phyloP scores from a whole-genome alignment of 2,797 vertebrate genomes.

The Xiphophorus birchmanni region DNA sequence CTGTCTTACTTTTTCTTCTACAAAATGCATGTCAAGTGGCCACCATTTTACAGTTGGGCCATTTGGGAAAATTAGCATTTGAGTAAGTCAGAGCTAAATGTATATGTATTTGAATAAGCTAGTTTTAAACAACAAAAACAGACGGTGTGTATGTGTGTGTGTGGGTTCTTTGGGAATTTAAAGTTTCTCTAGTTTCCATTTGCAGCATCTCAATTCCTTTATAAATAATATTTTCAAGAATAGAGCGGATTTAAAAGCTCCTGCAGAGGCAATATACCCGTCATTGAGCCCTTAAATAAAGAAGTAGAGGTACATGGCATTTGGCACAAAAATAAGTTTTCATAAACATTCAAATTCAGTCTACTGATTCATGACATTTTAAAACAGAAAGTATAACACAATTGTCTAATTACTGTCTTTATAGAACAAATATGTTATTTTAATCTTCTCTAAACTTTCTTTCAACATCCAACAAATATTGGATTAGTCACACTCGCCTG shows the following conservation, averaged over 20 bases:
- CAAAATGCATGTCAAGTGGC: neutral
- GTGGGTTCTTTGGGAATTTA: neutral
- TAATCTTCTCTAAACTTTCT: neutral
- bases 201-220: neutral
- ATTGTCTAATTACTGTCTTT: neutral
- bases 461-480: neutral
- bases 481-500: neutral
- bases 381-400: neutral
- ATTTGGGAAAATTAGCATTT: neutral
- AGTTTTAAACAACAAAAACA: too few relatives aligned
- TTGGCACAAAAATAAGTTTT: neutral
- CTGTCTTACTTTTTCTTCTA: neutral
- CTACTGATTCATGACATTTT: neutral
- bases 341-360: neutral
- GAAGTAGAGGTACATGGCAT: neutral
- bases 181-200: neutral
- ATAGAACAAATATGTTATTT: neutral
- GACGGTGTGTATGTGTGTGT: neutral
- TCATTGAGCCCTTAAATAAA: neutral
- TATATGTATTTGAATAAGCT: too few relatives aligned
- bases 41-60: neutral
- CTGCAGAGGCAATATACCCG: neutral
- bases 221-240: neutral
- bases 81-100: neutral
- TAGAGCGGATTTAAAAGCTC: neutral